A percentile compares a stretch with the other conserved stretches of the same genome.
phyloP scores from a whole-genome alignment of 2,797 vertebrate genomes.

The Fistularia tabacaria region DNA sequence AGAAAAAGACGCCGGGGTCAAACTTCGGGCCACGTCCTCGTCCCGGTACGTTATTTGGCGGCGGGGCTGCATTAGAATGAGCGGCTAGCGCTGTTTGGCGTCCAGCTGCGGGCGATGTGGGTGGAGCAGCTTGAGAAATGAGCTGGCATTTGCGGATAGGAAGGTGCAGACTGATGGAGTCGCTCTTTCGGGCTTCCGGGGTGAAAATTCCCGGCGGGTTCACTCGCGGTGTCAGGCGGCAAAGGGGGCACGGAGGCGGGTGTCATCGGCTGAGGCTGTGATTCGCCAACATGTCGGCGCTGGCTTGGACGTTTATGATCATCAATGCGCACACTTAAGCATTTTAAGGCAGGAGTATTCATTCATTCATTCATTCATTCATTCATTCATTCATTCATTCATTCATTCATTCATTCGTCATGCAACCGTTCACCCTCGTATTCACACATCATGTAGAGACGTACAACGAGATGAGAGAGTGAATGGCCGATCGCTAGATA shows the following conservation, averaged over 20 bases:
- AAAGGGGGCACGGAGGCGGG: constrained; percentile 11
- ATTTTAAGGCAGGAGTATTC: too few relatives aligned
- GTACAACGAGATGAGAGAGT: too few relatives aligned
- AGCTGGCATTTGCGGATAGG: constrained; percentile 74
- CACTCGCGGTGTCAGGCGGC: constrained; percentile 44
- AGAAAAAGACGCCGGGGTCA: constrained; percentile 38
- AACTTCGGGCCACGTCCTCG: constrained; percentile 53
- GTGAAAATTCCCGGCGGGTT: constrained; percentile 46
- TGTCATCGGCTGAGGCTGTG: constrained; percentile 2
- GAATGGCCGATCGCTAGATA: too few relatives aligned
- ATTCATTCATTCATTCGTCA: too few relatives aligned
- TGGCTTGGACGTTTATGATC: too few relatives aligned
- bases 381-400: too few relatives aligned
- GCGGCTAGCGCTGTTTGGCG: constrained; percentile 54
- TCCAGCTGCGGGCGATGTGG: constrained; percentile 52
- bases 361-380: too few relatives aligned
- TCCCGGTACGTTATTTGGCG: constrained; percentile 67
- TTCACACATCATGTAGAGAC: too few relatives aligned
- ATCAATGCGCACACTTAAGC: too few relatives aligned
- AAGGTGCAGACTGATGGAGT: constrained; percentile 65
- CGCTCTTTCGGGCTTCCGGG: constrained; percentile 53
- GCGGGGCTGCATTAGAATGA: constrained; percentile 66
- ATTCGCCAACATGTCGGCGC: too few relatives aligned
- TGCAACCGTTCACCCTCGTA: too few relatives aligned
- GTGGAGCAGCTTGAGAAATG: constrained; percentile 62